These are phyloP conservation scores for Diuraphis noxia DNA, from an alignment of 1,140 invertebrate species.

Conservation along the genomic window DNA sequence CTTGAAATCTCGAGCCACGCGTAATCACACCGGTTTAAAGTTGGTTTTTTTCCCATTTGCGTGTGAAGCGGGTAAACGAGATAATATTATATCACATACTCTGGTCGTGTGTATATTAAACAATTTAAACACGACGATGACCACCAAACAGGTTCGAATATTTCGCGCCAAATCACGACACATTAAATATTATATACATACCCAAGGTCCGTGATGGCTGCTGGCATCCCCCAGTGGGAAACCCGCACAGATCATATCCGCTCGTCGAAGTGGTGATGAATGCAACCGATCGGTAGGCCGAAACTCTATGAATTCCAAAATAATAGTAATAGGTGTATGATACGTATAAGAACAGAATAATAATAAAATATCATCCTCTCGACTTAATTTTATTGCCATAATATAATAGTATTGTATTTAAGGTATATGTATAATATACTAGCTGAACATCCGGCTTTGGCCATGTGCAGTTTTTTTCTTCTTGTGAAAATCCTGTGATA, in stretches of 20 bases:
- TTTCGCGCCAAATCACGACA: background rate
- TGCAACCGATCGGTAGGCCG: background rate
- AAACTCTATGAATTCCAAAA: background rate
- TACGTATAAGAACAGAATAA: background rate
- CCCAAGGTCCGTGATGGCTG: background rate
- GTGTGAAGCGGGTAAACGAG: background rate
- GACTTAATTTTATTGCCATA: no score
- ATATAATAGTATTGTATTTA: no score
- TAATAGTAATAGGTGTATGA: no score
- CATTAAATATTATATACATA: background rate
- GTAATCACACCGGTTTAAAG: background rate
- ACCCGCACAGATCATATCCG: background rate
- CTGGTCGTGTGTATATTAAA: background rate
- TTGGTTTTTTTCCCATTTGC: background rate
- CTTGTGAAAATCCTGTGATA: no score
- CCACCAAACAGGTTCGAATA: background rate
- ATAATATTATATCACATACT: background rate
- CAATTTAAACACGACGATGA: background rate
- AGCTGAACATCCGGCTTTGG: no score
- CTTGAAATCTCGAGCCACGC: slow-evolving; percentile 21
- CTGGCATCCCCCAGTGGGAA: background rate
- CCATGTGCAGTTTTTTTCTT: no score
- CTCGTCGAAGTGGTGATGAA: background rate
- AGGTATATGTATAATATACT: no score
- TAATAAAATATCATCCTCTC: no score